Evolutionary conservation across 2,113 vertebrate species (phyloP), one percentile per base, ranked within the genome.

Genomic region (Ciconia maguari): DNA sequence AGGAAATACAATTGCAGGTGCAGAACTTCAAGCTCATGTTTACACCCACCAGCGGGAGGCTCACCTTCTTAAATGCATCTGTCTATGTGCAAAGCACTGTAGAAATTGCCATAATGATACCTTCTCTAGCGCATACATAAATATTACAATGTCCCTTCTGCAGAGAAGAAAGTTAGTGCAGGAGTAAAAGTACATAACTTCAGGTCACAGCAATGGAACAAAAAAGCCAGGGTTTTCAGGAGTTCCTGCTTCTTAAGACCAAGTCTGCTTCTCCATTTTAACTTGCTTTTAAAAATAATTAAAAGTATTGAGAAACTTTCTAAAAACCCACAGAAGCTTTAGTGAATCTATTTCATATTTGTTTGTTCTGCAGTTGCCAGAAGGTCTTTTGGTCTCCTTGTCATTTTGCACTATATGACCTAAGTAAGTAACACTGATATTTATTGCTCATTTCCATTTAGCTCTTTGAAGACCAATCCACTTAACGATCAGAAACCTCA

Each of bases 401-500:
- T 96, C 91, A 91, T 96, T 96, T 95, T 92, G 85, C 90, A 90
- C 95, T 94, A 51, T 75, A 89, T 96, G 97, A 98, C 95, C 96
- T 97, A 96, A 96, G 96, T 96, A 96, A 91, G 96, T 96, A 96
- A 91, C 95, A 93, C 94, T 95, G 96, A 97, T 98, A 97, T 97
- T 97, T 97, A 96, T 96, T 95, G 96, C 95, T 88, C 93, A 96
- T 97, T 97, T 98, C 97, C 96, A 97, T 98, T 96, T 96, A 97
- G 96, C 96, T 94, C 97, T 97, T 96, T 71, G 78, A 98, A 98
- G 97, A 91, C 97, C 91, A 87, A 97, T 97, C 97, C 97, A 94
- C 96, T 93, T 98, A 97, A 98, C 89, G 97, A 98, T 97, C 97
- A 97, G 97, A 97, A 97, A 96, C 95, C 95, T 97, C 96, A 97